These are phyloP conservation scores for Heliothis subflexa DNA, from an alignment of 1,140 invertebrate species.

Conservation along the genomic window DNA sequence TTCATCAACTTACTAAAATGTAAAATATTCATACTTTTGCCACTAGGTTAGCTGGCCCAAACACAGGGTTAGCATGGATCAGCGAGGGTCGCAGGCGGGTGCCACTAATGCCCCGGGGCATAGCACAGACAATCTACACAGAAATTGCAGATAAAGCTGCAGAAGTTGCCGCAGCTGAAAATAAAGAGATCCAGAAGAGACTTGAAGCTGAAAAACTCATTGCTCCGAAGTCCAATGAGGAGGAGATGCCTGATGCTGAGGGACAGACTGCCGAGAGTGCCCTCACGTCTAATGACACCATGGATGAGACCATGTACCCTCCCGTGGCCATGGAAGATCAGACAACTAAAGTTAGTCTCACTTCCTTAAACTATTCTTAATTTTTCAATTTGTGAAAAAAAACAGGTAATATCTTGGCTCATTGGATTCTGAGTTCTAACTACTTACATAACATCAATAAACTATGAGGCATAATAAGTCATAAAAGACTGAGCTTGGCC, in stretches of 20 bases:
- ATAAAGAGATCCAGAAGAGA: conserved; percentile 77
- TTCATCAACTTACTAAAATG: not conserved
- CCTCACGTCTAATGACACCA: conserved; percentile 65
- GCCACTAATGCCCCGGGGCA: conserved; percentile 92
- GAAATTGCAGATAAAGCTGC: conserved; percentile 92
- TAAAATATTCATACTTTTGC: conserved; percentile 17
- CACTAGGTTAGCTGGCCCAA: conserved; percentile 91
- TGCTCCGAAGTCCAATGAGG: conserved; percentile 71
- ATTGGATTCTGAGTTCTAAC: not conserved
- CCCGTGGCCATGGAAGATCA: conserved; percentile 82
- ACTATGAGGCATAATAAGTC: not conserved
- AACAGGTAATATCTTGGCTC: not conserved
- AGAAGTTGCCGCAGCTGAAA: conserved; percentile 80
- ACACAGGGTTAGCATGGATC: conserved; percentile 93
- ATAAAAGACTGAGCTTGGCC: conserved; percentile 18
- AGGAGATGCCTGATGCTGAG: conserved; percentile 71
- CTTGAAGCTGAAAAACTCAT: conserved; percentile 71
- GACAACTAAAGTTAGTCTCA: conserved; percentile 40
- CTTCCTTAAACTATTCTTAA: too few species aligned
- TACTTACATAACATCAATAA: conserved; percentile 16
- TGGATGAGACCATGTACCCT: conserved; percentile 70
- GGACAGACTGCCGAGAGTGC: conserved; percentile 66
- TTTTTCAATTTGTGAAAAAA: too few species aligned
- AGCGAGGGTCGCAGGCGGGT: conserved; percentile 93
- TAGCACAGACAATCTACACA: conserved; percentile 94